Evolutionary conservation across 53 echinoderm and acorn worm genomes (phyloP), one percentile per base, ranked within the genome.

Genomic region (Henricia sp.): DNA sequence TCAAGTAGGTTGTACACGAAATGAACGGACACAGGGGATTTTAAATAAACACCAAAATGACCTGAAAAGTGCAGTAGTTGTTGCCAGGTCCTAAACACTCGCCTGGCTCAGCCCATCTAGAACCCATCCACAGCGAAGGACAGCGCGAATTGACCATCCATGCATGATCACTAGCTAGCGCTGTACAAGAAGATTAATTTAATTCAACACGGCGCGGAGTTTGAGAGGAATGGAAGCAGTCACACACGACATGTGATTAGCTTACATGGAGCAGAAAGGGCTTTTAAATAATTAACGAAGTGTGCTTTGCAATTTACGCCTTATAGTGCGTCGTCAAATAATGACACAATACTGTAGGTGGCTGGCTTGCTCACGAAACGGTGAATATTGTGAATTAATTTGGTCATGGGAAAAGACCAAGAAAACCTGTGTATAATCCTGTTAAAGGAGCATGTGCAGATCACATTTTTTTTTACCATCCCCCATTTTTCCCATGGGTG

Each of bases 261-360:
- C 80, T 80, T 80, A 50, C 64, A 63, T 64, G 64, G 11, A 3
- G 63, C 32, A 50, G 57, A 57, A 80, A 60, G 17, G 80, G 65
- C 80, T 80, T 64, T 80, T 80, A 80, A 80, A 80, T 80, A 80
- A 80, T 80, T 80, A 80, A 80, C 44, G 63, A 10, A 12, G 46
- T 57, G 58, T 38, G 43, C 48, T 16, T n/a, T 60, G 32, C 75
- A 46, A 37, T 63, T 63, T 63, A 80, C 80, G 64, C 64, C 48
- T 40, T n/a, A n/a, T n/a, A n/a, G n/a, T n/a, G n/a, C n/a, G n/a
- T n/a, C n/a, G n/a, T n/a, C n/a, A n/a, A n/a, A n/a, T n/a, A n/a
- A n/a, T n/a, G n/a, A n/a, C n/a, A n/a, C n/a, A n/a, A n/a, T n/a
- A n/a, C n/a, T n/a, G n/a, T n/a, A n/a, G n/a, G n/a, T n/a, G n/a